Conservation (phyloP, 1,140 invertebrate genomes). For the Diabrotica undecimpunctata region DNA sequence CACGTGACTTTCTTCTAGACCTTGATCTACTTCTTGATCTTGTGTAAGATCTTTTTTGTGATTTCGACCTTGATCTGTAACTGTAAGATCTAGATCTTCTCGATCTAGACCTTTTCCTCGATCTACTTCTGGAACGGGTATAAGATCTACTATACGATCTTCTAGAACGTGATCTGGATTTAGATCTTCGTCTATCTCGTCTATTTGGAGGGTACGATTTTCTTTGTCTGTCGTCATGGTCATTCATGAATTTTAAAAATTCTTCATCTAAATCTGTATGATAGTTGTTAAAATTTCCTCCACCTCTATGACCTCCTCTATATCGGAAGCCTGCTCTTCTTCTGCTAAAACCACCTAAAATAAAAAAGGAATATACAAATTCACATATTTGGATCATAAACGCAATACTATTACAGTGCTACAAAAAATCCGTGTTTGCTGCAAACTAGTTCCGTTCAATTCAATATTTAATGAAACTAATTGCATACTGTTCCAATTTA, state of each 20-base stretch:
- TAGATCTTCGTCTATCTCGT: conserved; percentile 4
- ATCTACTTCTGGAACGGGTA: conserved; percentile 22
- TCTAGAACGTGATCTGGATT: conserved; percentile 10
- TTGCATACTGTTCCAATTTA: no score
- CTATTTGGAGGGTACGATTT: conserved; percentile 20
- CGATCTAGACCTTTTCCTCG: conserved; percentile 40
- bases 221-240: conserved; percentile 40
- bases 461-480: no score
- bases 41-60: conserved; percentile 45
- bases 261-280: conserved; percentile 38
- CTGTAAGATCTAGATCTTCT: conserved; percentile 35
- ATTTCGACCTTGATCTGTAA: conserved; percentile 11
- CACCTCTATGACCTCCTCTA: conserved; percentile 19
- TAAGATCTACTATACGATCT: conserved; percentile 17
- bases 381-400: neutral
- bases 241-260: conserved; percentile 50
- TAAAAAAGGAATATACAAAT: neutral
- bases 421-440: no score
- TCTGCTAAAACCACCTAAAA: conserved; percentile 21
- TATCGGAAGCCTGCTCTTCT: conserved; percentile 18
- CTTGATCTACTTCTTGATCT: conserved; percentile 43
- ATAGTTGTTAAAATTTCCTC: conserved; percentile 26
- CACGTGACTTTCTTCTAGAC: conserved; percentile 37
- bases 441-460: no score
- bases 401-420: neutral